A percentile compares a stretch with the other conserved stretches of the same genome.
These are phyloP conservation scores for Rhagium mordax DNA, from an alignment of 2,888 invertebrate species.

Conservation along the genomic window DNA sequence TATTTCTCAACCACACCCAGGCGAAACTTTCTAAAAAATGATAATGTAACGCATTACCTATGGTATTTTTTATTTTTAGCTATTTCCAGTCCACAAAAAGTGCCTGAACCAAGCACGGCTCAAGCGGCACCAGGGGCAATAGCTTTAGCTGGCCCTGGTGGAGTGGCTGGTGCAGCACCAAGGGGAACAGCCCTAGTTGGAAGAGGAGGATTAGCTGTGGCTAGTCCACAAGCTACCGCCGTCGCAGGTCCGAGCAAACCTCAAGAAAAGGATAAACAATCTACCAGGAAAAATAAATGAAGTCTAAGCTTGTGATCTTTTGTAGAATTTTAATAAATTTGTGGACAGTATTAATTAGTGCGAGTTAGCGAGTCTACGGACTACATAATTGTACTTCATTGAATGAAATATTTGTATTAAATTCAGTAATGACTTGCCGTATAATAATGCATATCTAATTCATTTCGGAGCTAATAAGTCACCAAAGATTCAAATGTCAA, in stretches of 20 bases:
- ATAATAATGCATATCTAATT: neutral
- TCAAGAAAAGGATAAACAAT: constrained; percentile 45
- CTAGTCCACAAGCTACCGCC: constrained; percentile 72
- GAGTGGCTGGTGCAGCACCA: constrained; percentile 71
- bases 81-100: constrained; percentile 40
- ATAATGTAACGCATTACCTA: too few relatives aligned
- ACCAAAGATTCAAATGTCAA: neutral
- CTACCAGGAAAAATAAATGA: constrained; percentile 32
- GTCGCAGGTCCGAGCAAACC: constrained; percentile 67
- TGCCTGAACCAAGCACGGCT: constrained; percentile 67
- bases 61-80: constrained; percentile 8
- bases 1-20: too few relatives aligned
- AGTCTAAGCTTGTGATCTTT: neutral
- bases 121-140: constrained; percentile 71
- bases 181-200: constrained; percentile 71
- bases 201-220: constrained; percentile 70
- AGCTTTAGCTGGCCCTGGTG: constrained; percentile 71
- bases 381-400: neutral
- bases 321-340: neutral
- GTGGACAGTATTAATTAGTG: neutral
- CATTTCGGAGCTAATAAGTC: too few relatives aligned
- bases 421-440: neutral
- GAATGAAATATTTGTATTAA: neutral
- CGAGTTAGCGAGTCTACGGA: neutral
- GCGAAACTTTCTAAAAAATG: too few relatives aligned